Evolutionary conservation across 2,888 invertebrate species (phyloP), one percentile per base, ranked within the genome.

Genomic region (Pseudolycoriella hygida): DNA sequence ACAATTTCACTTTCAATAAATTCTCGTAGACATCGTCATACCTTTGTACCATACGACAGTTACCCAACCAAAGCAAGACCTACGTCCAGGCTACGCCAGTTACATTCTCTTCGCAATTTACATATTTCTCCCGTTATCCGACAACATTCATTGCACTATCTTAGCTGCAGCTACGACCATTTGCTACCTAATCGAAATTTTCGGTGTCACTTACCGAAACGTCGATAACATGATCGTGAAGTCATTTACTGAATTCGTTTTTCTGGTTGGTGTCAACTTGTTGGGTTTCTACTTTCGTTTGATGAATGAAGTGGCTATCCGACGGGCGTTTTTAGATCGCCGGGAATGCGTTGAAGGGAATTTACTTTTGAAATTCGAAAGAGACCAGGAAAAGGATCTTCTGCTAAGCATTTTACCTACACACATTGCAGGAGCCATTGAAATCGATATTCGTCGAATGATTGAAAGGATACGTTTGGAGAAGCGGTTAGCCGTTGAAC

Each of bases 331-430:
- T 60, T 68, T 92, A 46, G 90, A 92, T 58, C 74, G 87, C 32
- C 68, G 90, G 49, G 84, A 83, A 34, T 88, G 83, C 56, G 83
- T 92, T 15, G 85, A 89, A 61, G 83, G 85, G 44, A 89, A 86
- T 42, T 68, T 85, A 40, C 73, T 84, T 53, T 66, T 89, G 17
- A 80, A 82, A 52, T 83, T 80, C 58, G 88, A 88, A 50, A 79
- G 86, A 57, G 80, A 84, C 54, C 88, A 89, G 68, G 89, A 89
- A 85, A 86, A 89, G 63, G 79, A 83, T 54, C 70, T 92, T 2
- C 76, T 92, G 65, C 67, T 80, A 43, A 89, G 87, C 55, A 88
- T 92, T 50, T 70, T 93, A 19, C 93, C 93, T 0, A 76, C 79
- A 44, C 86, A 90, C 56, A 80, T 90, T 44, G 83, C 88, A 3